Conservation (phyloP, 2,113 vertebrate species). For the Chloropsis hardwickii region DNA sequence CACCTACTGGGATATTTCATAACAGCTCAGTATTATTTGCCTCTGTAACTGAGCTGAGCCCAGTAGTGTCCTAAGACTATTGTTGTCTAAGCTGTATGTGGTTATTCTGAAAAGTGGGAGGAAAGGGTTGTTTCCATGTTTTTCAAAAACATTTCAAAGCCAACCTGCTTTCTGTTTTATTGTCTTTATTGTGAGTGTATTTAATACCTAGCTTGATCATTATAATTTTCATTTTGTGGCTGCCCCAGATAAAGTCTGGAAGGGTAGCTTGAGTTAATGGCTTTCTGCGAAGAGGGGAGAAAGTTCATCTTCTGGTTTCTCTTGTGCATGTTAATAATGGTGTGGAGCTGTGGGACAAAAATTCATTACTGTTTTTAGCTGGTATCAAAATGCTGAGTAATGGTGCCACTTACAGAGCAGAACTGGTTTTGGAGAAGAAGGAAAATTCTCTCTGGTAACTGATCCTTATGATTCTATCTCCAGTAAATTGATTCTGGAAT, state of each 20-base stretch:
- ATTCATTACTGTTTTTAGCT: background rate
- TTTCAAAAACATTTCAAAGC: background rate
- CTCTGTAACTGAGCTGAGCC: background rate
- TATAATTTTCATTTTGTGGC: conserved; percentile 19
- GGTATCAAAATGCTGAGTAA: background rate
- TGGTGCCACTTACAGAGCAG: background rate
- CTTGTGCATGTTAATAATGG: background rate
- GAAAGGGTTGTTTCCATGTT: background rate
- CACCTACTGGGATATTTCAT: rapidly evolving
- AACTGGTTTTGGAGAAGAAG: conserved; percentile 1
- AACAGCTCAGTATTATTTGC: background rate
- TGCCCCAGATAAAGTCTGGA: background rate
- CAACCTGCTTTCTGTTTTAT: background rate
- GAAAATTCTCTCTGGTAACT: background rate
- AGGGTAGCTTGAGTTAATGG: conserved; percentile 20
- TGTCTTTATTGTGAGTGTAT: background rate
- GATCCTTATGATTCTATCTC: background rate
- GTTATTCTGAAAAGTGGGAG: background rate
- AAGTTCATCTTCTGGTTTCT: background rate
- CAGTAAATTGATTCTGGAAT: background rate
- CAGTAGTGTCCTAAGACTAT: background rate
- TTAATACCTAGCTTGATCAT: background rate
- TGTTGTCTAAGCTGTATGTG: background rate
- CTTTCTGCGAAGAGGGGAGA: conserved; percentile 6
- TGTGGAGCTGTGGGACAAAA: background rate